Base-by-base conservation (phyloP, 2,797 vertebrate genomes). In the Lindbergichthys nudifrons region DNA sequence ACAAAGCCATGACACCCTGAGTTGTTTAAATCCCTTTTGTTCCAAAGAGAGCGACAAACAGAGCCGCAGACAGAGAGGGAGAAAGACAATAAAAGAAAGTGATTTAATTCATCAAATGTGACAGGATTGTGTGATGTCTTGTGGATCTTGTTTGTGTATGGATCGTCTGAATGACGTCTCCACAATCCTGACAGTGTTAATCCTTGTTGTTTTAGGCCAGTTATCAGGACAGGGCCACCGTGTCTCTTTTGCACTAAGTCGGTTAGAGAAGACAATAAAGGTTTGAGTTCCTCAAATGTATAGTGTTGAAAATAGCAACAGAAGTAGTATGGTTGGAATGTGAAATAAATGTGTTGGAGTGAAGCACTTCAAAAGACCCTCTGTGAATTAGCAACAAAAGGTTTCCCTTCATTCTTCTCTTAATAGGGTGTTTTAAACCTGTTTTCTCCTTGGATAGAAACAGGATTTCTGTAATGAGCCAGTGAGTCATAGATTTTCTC, bases 1-100 rank as follows among this genome's bases (percentile, higher is more conserved):
- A 94, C 92, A 94, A 93, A 94, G 85, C 87, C 85, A 90, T 87
- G 89, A 92, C 92, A 94, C 88, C 79, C 84, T 47, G 81, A 90
- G 89, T 90, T 85, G 83, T 88, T 90, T 82, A 87, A 90, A 93
- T 93, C 89, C 87, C 74, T 89, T 66, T 91, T 94, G 91, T 91
- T 93, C 78, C 75, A 87, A 89, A 82, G 58, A 77, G 74, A 87
- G 82, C 32, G 81, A 84, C 84, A 86, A 83, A 82, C 65, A 81
- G 72, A 81, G 82, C 32, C 43, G 54, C 46, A 80, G 75, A 76
- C 46, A 75, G 47, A 59, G 60, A 77, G 71, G 58, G 21, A 75
- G 60, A 21, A 58, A 62, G 72, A 85, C 61, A 85, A 89, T 83
- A 70, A 73, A 74, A 76, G 61, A 83, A 83, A 85, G 83, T 81